Evolutionary conservation across 23 tunicate species (phyloP), one percentile per base, ranked within the genome.

Genomic region (Corella eumyota): DNA sequence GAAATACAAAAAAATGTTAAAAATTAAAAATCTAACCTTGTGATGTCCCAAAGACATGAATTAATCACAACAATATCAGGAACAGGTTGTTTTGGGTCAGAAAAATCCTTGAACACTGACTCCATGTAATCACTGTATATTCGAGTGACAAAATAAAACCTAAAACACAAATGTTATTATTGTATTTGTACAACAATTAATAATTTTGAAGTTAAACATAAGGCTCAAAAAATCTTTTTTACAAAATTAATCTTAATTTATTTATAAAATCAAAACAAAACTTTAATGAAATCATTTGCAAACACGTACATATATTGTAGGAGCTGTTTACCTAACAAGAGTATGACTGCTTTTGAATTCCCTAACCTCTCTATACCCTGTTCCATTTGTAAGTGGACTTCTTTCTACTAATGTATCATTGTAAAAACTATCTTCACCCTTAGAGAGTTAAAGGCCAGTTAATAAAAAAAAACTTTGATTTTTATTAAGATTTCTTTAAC

Each of bases 11-110:
- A 40, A 40, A 40, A 40, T 40, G 48, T 9, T 40, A 40, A 9
- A 15, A 9, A 9, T 40, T 40, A 15, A 11, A 40, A 40, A 9
- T 9, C 38, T 44, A 45, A 64, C 77, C 81, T 61, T 15, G 71
- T 45, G 4, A 82, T 66, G 53, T 82, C 92, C 92, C 92, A 82
- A 50, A 82, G 63, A 68, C 92, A 82, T 27, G 92, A 82, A 54
- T 82, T 82, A 36, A 82, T 21, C 23, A 82, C 30, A 19, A 82
- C 59, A 25, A 82, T 81, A 55, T 82, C 92, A 4, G 92, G 92
- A 4, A 51, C 29, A 15, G 66, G 70, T 45, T 70, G 68, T 11
- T 55, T 51, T 23, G 34, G 52, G 26, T 82, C 66, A 27, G 37
- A 57, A 62, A 64, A 59, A 33, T 62, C 62, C 19, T 82, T 67